Conservation (phyloP, 2,113 vertebrate species). For the Amphilophus citrinellus region DNA sequence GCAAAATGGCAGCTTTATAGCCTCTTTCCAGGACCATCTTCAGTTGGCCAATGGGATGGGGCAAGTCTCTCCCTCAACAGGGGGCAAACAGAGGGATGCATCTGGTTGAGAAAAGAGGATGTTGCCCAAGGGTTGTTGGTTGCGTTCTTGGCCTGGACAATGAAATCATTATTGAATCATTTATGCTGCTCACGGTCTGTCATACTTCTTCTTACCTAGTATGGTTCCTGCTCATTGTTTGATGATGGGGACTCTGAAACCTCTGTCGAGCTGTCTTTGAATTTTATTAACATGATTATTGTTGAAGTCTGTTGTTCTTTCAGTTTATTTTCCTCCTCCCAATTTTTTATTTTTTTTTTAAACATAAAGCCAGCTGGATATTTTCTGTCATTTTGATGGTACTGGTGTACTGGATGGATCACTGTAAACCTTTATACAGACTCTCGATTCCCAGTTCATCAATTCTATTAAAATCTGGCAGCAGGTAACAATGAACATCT, state of each 20-base stretch:
- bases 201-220: neutral
- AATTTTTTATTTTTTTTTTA: neutral
- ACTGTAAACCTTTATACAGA: neutral
- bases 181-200: constrained; percentile 15
- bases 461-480: neutral
- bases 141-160: constrained; percentile 28
- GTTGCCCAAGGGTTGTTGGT: constrained; percentile 51
- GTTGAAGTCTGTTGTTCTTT: neutral
- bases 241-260: neutral
- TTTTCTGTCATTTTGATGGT: neutral
- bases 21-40: constrained; percentile 32
- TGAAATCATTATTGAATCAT: constrained; percentile 48
- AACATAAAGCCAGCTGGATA: neutral
- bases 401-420: neutral
- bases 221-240: constrained; percentile 7
- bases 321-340: neutral
- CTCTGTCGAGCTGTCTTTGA: neutral
- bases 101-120: constrained; percentile 49
- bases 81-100: constrained; percentile 22
- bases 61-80: constrained; percentile 11
- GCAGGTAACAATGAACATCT: neutral
- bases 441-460: neutral
- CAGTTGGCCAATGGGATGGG: constrained; percentile 15
- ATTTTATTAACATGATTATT: neutral
- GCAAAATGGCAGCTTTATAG: constrained; percentile 73